Conservation (phyloP, 2,113 vertebrate genomes). For the Rhabdornis inornatus region DNA sequence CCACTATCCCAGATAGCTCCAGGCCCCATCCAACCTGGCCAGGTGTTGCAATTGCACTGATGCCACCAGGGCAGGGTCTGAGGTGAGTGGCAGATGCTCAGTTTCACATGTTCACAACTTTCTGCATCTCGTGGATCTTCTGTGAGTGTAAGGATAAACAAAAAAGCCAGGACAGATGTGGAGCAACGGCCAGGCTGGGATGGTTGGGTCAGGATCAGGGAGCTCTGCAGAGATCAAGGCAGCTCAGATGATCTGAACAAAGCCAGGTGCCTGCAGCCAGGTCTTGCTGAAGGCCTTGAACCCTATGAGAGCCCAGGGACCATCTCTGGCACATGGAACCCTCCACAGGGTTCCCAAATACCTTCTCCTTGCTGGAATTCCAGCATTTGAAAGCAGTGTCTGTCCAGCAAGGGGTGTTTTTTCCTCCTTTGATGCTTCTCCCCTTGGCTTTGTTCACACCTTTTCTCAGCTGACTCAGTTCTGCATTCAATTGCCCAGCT, state of each 20-base stretch:
- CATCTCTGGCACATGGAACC: not conserved
- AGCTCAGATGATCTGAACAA: not conserved
- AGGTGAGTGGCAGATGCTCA: not conserved
- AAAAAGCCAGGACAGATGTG: not conserved
- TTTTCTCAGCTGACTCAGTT: not conserved
- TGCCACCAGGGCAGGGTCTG: not conserved
- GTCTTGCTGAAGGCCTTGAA: not conserved
- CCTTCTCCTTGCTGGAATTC: not conserved
- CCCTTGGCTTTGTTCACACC: not conserved
- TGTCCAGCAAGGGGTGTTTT: not conserved
- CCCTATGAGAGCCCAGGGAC: not conserved
- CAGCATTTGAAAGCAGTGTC: not conserved
- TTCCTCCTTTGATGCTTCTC: not conserved
- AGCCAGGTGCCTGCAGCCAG: not conserved
- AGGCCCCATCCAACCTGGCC: fast-evolving
- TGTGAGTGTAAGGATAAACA: fast-evolving
- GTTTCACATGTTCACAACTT: not conserved
- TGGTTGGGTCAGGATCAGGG: not conserved
- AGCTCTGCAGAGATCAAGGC: not conserved
- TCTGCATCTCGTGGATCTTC: not conserved
- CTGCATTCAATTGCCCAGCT: not conserved
- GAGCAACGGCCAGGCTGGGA: not conserved
- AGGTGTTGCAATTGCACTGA: not conserved
- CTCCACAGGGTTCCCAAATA: not conserved
- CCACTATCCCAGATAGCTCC: not conserved